These are phyloP conservation scores for Rhinolophus sinicus DNA, from an alignment of 2,113 vertebrate genomes.

Conservation along the genomic window DNA sequence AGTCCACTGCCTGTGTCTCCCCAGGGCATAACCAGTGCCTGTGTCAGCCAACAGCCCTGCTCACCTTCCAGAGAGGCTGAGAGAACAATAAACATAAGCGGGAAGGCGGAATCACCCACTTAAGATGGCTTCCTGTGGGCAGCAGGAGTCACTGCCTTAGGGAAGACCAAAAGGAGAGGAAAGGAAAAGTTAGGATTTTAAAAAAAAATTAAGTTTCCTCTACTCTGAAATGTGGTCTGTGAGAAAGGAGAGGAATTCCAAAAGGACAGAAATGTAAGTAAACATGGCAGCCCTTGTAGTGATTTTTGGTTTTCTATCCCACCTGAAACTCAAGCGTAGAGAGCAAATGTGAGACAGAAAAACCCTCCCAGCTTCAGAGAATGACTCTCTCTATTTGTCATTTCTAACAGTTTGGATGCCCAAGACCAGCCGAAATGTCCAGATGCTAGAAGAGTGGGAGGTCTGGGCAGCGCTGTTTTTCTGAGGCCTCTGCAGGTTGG, in stretches of 20 bases:
- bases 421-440: not conserved
- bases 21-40: not conserved
- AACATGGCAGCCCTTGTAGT: not conserved
- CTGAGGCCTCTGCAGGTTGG: not conserved
- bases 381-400: not conserved
- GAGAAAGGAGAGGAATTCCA: not conserved
- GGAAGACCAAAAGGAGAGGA: not conserved
- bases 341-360: not conserved
- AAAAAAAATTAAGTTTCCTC: not conserved
- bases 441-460: not conserved
- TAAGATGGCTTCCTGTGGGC: not conserved
- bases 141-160: not conserved
- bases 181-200: not conserved
- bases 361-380: not conserved
- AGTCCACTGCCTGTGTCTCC: not conserved
- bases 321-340: not conserved
- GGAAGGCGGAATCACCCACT: not conserved
- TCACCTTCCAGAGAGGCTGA: rapidly evolving
- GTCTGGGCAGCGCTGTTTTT: not conserved
- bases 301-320: not conserved
- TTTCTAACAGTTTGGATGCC: not conserved
- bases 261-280: not conserved
- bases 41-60: not conserved
- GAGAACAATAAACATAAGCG: not conserved
- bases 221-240: not conserved